These are phyloP conservation scores for Palythoa grandiflora DNA, from an alignment of 92 coral and sea anemone species.

Conservation along the genomic window DNA sequence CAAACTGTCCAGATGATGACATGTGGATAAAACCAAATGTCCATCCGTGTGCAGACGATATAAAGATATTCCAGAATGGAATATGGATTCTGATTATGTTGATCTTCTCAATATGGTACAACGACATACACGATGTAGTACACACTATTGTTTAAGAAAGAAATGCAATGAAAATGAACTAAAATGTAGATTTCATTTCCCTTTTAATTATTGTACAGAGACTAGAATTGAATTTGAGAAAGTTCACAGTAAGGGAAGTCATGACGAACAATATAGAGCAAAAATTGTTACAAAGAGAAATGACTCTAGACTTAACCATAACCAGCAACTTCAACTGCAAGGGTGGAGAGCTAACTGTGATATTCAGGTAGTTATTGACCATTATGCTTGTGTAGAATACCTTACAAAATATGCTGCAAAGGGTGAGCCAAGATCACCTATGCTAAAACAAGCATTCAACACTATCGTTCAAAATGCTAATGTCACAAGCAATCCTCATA, in stretches of 20 bases:
- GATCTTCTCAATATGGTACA: constrained; percentile 60
- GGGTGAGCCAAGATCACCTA: not conserved
- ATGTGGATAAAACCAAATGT: constrained; percentile 66
- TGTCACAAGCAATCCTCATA: constrained; percentile 59
- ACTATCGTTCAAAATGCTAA: constrained; percentile 52
- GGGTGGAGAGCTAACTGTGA: no score
- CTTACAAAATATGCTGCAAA: no score
- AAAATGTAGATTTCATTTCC: no score
- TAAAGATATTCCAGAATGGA: not conserved
- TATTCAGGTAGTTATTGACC: no score
- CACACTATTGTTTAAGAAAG: constrained; percentile 45
- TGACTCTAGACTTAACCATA: constrained; percentile 11
- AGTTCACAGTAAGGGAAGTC: constrained; percentile 43
- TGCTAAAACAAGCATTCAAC: constrained; percentile 9
- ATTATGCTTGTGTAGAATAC: no score
- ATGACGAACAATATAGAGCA: constrained; percentile 50
- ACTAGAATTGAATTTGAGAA: constrained; percentile 56
- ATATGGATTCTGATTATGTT: constrained; percentile 47
- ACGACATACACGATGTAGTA: constrained; percentile 56
- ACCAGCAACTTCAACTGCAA: no score
- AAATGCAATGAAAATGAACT: constrained; percentile 28
- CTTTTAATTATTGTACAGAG: not conserved
- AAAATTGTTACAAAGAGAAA: constrained; percentile 60
- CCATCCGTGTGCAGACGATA: not conserved
- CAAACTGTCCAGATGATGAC: constrained; percentile 69